These are phyloP conservation scores for Oryzaephilus surinamensis DNA, from an alignment of 1,140 invertebrate species.

Conservation along the genomic window DNA sequence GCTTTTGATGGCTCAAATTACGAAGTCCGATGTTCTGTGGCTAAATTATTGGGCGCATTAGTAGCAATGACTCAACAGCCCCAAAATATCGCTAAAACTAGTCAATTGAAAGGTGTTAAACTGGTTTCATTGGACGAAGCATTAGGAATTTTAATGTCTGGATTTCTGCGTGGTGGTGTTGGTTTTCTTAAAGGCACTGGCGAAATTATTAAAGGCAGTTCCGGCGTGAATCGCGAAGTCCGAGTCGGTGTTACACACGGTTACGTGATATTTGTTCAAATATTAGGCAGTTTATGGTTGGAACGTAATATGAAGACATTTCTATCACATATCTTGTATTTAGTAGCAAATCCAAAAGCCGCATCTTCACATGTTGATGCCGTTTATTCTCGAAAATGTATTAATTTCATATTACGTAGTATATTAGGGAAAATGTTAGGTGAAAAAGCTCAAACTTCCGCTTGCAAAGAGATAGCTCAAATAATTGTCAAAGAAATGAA, in stretches of 20 bases:
- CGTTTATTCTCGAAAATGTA: conserved; percentile 94
- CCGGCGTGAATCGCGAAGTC: conserved; percentile 86
- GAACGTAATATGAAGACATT: conserved; percentile 83
- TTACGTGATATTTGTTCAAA: conserved; percentile 88
- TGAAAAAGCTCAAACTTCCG: conserved; percentile 92
- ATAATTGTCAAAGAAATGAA: conserved; percentile 93
- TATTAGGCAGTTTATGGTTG: conserved; percentile 86
- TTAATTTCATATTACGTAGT: conserved; percentile 88
- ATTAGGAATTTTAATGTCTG: conserved; percentile 83
- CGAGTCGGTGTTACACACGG: conserved; percentile 90
- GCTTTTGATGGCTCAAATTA: conserved; percentile 91
- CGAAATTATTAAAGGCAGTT: conserved; percentile 93
- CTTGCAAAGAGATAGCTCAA: conserved; percentile 88
- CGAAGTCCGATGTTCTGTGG: conserved; percentile 85
- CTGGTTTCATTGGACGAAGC: conserved; percentile 83
- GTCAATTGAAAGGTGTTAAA: conserved; percentile 38
- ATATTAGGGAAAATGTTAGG: conserved; percentile 87
- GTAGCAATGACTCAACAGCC: conserved; percentile 65
- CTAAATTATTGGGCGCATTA: conserved; percentile 78
- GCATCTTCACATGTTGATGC: conserved; percentile 93
- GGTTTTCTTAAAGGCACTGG: conserved; percentile 91
- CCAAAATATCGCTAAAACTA: conserved; percentile 34
- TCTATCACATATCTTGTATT: conserved; percentile 79
- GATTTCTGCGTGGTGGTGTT: conserved; percentile 86
- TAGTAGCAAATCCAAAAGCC: conserved; percentile 88